These are phyloP conservation scores for Pollenia labialis DNA, from an alignment of 2,888 invertebrate species.

Conservation along the genomic window DNA sequence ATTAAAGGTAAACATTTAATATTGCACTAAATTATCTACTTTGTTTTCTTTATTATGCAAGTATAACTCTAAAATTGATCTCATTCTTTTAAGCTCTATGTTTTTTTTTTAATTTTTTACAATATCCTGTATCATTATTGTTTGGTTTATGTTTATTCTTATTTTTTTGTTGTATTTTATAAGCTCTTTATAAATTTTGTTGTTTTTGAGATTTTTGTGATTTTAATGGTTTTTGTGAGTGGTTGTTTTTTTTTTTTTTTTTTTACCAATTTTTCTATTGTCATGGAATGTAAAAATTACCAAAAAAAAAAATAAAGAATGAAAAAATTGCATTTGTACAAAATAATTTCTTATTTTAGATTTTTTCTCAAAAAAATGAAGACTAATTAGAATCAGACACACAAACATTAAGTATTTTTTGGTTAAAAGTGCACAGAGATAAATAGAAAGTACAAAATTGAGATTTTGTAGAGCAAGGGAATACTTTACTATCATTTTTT, in stretches of 20 bases:
- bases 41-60: too few species aligned
- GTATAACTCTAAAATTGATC: not conserved
- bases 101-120: conserved; percentile 14
- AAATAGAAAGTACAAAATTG: not conserved
- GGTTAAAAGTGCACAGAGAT: not conserved
- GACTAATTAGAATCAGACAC: conserved; percentile 67
- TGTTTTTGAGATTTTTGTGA: conserved; percentile 58
- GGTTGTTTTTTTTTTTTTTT: not conserved
- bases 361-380: conserved; percentile 48
- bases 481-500: not conserved
- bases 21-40: too few species aligned
- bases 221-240: conserved; percentile 66
- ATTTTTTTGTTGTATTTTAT: conserved; percentile 4
- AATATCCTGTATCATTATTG: conserved; percentile 55
- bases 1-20: too few species aligned
- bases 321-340: conserved; percentile 50
- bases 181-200: conserved; percentile 65
- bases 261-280: not conserved
- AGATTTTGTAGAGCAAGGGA: not conserved
- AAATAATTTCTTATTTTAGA: conserved; percentile 49
- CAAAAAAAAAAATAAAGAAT: not conserved
- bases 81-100: conserved; percentile 14
- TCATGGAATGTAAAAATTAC: not conserved
- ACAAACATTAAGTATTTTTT: conserved; percentile 52
- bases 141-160: conserved; percentile 46